Conservation (phyloP, 2,113 vertebrate species). For the Tetraodon nigroviridis region DNA sequence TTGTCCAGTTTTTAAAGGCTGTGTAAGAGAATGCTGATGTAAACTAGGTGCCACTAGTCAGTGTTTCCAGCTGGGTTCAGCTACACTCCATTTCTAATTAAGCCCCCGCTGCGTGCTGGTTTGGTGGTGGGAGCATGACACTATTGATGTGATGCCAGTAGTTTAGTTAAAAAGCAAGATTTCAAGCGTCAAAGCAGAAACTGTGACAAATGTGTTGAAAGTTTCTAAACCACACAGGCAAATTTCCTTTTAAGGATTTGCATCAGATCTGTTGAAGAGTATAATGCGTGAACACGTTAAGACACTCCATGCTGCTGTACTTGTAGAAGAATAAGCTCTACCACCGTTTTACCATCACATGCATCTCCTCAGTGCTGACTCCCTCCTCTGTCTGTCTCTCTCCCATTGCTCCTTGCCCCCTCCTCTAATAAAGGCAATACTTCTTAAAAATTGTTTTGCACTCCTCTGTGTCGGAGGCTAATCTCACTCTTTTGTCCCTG, state of each 20-base stretch:
- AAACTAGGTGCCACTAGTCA: conserved; percentile 25
- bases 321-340: not conserved
- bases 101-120: conserved; percentile 65
- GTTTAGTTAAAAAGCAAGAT: conserved; percentile 36
- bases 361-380: conserved; percentile 7
- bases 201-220: not conserved
- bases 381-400: not conserved
- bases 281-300: too few relatives aligned
- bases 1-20: too few relatives aligned
- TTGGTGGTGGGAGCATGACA: conserved; percentile 39
- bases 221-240: not conserved
- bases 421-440: conserved; percentile 38
- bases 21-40: conserved; percentile 12
- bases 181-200: conserved; percentile 6
- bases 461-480: conserved; percentile 51
- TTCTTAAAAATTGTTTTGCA: conserved; percentile 53
- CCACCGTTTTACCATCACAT: conserved; percentile 17
- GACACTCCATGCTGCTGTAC: too few relatives aligned
- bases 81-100: conserved; percentile 69
- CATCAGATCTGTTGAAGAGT: not conserved
- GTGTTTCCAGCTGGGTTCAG: conserved; percentile 52
- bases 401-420: not conserved
- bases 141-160: conserved; percentile 39
- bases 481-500: conserved; percentile 59
- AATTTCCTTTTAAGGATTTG: not conserved